Percentiles rank a stretch among this genome's conserved stretches.
Conservation (phyloP, 2,888 invertebrate genomes). For the Dicyrtoma fusca region DNA sequence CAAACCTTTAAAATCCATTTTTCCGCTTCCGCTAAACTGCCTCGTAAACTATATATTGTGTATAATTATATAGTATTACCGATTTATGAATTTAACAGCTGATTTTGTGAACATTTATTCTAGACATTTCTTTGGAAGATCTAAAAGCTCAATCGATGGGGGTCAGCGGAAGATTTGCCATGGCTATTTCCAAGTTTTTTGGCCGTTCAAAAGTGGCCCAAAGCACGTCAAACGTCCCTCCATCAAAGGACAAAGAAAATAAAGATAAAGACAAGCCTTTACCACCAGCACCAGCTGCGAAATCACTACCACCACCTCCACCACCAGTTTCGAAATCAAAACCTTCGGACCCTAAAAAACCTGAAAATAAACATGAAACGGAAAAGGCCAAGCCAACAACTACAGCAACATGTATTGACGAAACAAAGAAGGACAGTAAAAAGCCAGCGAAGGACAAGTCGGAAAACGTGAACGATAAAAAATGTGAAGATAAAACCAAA, state of each 20-base stretch:
- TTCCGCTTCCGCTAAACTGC: too few relatives aligned
- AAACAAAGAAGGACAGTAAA: slow-evolving; percentile 35
- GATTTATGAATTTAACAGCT: too few relatives aligned
- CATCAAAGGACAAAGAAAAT: slow-evolving; percentile 4
- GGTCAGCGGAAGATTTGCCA: slow-evolving; percentile 45
- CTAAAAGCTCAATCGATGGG: slow-evolving; percentile 52
- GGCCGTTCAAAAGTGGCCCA: slow-evolving; percentile 40
- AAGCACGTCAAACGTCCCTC: not conserved
- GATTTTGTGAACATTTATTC: too few relatives aligned
- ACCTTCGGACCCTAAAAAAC: slow-evolving; percentile 7
- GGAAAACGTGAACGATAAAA: not conserved
- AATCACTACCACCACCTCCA: not conserved
- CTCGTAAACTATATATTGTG: too few relatives aligned
- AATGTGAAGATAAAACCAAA: not conserved
- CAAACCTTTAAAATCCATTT: too few relatives aligned
- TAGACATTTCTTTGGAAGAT: slow-evolving; percentile 55
- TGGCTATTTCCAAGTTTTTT: slow-evolving; percentile 48
- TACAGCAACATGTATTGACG: slow-evolving; percentile 9
- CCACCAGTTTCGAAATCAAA: not conserved
- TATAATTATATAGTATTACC: too few relatives aligned
- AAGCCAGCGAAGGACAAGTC: slow-evolving; percentile 14
- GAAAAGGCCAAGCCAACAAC: not conserved
- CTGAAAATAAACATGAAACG: not conserved
- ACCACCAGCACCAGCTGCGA: slow-evolving; percentile 4
- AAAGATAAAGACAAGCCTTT: too few relatives aligned